Base-by-base conservation (phyloP, 2,797 vertebrate genomes). In the Taenioides sp. region DNA sequence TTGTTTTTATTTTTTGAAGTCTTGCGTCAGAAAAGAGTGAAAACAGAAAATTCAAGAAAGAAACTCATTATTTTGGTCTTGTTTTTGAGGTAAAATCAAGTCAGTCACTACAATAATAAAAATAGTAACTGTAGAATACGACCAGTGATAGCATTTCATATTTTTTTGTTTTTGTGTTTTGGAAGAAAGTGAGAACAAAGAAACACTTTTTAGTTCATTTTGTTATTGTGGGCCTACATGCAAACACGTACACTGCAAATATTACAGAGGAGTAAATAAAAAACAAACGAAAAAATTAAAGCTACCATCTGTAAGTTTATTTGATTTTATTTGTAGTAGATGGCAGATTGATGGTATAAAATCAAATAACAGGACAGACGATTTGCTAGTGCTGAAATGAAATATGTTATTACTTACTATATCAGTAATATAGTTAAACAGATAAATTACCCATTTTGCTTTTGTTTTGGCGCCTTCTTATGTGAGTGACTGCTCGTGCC, bases 391-490 rank as follows among this genome's bases (percentile, higher is more conserved):
- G 43, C 43, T 17, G 43, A 14, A 47, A 16, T 14, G 43, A 43
- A 43, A 43, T 43, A 47, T 47, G 43, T 47, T 43, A 43, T 43
- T 5, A 17, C 43, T 16, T 17, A 37, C 43, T 55, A n/a, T 7
- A 6, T 23, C 10, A 55, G 2, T 55, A 22, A 22, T 12, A 12
- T 11, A 22, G 7, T 54, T 22, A n/a, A 55, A 23, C 12, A 0
- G 3, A 16, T 16, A 47, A 16, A 47, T 4, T 23, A 23, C 22
- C 80, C 70, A 73, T 67, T 71, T 70, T 78, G 2, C 14, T 20
- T 84, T 85, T 82, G 72, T 88, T 84, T 87, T 73, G 78, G 77
- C 79, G 67, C 54, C 16, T 67, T 61, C 74, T 58, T 61, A 73
- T 64, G 72, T 18, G 58, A 60, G 77, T 77, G 72, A 67, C 73